phyloP scores from a whole-genome alignment of 2,797 vertebrate species.

The Phoeniculus purpureus region DNA sequence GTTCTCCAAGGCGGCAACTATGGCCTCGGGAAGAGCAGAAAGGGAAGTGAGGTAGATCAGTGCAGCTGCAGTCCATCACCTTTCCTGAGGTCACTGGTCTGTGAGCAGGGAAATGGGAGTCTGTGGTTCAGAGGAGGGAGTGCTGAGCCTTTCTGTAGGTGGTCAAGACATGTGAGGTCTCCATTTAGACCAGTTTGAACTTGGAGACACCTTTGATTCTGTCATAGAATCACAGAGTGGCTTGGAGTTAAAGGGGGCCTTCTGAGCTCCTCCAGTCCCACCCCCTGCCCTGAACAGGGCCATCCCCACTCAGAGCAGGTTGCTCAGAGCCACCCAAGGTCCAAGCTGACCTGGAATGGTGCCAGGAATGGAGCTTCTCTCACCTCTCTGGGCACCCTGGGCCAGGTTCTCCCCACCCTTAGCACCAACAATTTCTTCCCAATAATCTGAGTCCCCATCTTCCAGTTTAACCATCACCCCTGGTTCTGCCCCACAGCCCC shows the following conservation, averaged over 20 bases:
- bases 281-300: too few relatives aligned
- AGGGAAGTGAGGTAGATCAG: background rate
- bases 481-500: too few relatives aligned
- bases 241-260: too few relatives aligned
- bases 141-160: background rate
- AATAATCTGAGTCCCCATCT: too few relatives aligned
- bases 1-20: background rate
- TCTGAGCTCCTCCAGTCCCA: background rate
- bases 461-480: too few relatives aligned
- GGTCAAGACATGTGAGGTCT: rapidly evolving
- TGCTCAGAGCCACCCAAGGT: too few relatives aligned
- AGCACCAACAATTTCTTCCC: too few relatives aligned
- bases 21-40: background rate
- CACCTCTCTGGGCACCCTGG: too few relatives aligned
- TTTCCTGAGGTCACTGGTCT: background rate
- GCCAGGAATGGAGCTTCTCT: too few relatives aligned
- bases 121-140: background rate
- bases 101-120: background rate
- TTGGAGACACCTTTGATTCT: background rate
- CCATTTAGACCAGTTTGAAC: rapidly evolving
- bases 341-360: too few relatives aligned
- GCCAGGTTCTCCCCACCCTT: too few relatives aligned
- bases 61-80: background rate
- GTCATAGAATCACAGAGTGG: background rate
- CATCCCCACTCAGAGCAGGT: too few relatives aligned